A percentile compares a stretch with the other conserved stretches of the same genome.
Evolutionary conservation across 2,888 invertebrate genomes (phyloP).

Genomic region (Eupeodes luniger): DNA sequence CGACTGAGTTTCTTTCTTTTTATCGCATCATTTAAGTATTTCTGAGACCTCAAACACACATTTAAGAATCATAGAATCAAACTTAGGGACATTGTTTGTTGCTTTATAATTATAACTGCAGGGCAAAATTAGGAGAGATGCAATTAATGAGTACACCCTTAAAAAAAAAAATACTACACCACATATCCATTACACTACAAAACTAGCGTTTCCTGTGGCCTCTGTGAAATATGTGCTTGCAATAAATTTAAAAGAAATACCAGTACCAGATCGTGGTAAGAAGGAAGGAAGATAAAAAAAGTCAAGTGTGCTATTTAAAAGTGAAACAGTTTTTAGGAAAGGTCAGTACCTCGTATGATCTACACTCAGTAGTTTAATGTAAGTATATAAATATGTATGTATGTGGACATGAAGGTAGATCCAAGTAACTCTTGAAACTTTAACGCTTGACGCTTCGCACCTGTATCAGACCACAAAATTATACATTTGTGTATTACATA

Average conservation of each 20-base stretch:
- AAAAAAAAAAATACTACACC: slow-evolving; percentile 1
- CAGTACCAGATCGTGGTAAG: background rate
- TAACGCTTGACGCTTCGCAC: no score
- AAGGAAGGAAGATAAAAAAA: background rate
- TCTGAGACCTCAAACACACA: slow-evolving; percentile 31
- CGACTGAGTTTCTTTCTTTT: slow-evolving; percentile 36
- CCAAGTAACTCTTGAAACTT: no score
- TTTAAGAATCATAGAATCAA: slow-evolving; percentile 50
- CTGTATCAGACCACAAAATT: no score
- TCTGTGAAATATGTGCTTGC: slow-evolving; percentile 33
- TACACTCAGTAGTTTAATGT: background rate
- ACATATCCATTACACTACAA: slow-evolving; percentile 14
- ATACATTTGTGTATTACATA: no score
- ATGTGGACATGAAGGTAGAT: background rate
- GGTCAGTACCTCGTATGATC: background rate
- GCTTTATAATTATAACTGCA: slow-evolving; percentile 24
- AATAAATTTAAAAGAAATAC: slow-evolving; percentile 54
- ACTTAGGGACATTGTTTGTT: slow-evolving; percentile 1
- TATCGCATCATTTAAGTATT: background rate
- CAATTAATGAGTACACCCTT: slow-evolving; percentile 56
- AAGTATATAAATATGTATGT: background rate
- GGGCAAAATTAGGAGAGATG: slow-evolving; percentile 46
- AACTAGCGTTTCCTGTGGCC: slow-evolving; percentile 40
- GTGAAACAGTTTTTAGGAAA: background rate
- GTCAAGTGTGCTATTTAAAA: background rate